Conservation (phyloP, 2,888 invertebrate species). For the Eupithecia pulchellata region DNA sequence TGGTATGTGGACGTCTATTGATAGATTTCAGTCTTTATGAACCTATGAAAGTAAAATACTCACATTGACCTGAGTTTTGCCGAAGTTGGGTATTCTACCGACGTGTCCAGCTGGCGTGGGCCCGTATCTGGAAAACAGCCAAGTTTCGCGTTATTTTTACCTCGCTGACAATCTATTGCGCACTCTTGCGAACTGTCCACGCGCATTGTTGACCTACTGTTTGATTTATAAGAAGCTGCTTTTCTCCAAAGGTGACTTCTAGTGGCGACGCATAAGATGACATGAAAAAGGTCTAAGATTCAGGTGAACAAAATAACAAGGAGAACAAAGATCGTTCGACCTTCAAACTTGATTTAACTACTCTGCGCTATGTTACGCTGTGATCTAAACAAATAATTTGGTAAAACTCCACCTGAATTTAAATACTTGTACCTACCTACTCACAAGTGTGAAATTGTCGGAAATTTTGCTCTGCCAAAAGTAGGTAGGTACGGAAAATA, state of each 20-base stretch:
- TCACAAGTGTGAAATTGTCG: background rate
- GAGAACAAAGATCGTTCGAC: background rate
- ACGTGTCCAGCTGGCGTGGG: conserved; percentile 70
- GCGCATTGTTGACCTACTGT: conserved; percentile 64
- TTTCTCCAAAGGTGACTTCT: background rate
- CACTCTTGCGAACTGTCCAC: conserved; percentile 44
- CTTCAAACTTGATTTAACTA: background rate
- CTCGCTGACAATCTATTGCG: conserved; percentile 55
- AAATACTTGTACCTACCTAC: no score
- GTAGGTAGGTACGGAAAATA: background rate
- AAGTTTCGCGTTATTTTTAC: conserved; percentile 77
- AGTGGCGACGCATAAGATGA: background rate
- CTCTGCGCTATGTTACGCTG: background rate
- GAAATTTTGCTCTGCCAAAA: background rate
- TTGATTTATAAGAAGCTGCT: conserved; percentile 39
- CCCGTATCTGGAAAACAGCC: conserved; percentile 79
- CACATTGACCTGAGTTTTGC: conserved; percentile 79
- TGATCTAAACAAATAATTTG: background rate
- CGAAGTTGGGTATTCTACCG: conserved; percentile 81
- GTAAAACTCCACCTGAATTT: background rate
- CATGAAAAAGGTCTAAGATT: background rate
- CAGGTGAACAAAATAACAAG: background rate
- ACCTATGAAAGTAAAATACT: conserved; percentile 51
- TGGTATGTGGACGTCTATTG: background rate
- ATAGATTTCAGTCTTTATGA: background rate